Conservation (phyloP, 1,140 invertebrate genomes). For the Zaprionus vittiger region DNA sequence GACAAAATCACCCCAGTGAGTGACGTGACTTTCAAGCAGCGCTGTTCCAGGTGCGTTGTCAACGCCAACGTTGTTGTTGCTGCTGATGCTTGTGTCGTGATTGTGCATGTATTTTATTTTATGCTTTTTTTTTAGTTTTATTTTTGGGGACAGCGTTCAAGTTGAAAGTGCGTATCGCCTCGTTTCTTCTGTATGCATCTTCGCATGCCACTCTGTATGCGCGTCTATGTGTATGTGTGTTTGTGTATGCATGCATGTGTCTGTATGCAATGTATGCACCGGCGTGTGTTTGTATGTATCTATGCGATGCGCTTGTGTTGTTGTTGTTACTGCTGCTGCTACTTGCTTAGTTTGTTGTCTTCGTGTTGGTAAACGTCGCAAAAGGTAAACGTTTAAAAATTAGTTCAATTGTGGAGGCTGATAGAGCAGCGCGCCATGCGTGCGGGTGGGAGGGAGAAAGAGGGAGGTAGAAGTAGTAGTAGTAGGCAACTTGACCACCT, state of each 20-base stretch:
- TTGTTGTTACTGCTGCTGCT: constrained; percentile 4
- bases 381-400: constrained; percentile 54
- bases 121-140: constrained; percentile 36
- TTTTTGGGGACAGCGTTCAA: constrained; percentile 59
- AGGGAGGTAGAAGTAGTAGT: background rate
- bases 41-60: constrained; percentile 55
- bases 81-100: constrained; percentile 14
- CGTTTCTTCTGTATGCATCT: constrained; percentile 10
- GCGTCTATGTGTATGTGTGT: background rate
- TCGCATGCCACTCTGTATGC: constrained; percentile 4
- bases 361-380: constrained; percentile 46
- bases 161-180: constrained; percentile 38
- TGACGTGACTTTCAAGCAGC: constrained; percentile 65
- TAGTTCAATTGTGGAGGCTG: constrained; percentile 45
- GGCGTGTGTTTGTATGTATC: constrained; percentile 26
- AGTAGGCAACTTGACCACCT: constrained; percentile 37
- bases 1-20: constrained; percentile 50
- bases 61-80: constrained; percentile 18
- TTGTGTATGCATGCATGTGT: background rate
- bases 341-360: constrained; percentile 9
- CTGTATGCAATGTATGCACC: constrained; percentile 41
- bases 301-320: constrained; percentile 14
- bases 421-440: background rate
- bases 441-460: constrained; percentile 10
- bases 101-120: constrained; percentile 39